phyloP scores from a whole-genome alignment of 2,888 invertebrate genomes.

The Leptinotarsa juncta region DNA sequence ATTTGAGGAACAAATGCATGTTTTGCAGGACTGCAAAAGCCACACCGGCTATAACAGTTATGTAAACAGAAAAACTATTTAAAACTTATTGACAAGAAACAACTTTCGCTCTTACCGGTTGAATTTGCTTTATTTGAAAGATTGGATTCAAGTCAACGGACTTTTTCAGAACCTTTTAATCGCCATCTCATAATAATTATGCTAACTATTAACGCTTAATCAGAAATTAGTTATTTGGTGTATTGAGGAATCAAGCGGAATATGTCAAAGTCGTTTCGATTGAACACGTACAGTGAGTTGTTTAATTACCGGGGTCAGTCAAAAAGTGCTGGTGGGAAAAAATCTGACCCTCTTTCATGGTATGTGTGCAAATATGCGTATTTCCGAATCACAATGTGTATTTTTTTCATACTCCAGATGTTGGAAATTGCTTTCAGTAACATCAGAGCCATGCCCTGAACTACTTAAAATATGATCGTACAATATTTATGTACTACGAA shows the following conservation, averaged over 20 bases:
- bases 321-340: no score
- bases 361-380: no score
- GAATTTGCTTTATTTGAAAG: conserved; percentile 18
- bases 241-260: background rate
- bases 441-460: no score
- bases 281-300: background rate
- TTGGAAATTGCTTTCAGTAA: no score
- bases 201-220: background rate
- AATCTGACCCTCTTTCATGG: no score
- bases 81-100: conserved; percentile 27
- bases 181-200: background rate
- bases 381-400: no score
- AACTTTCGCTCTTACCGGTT: conserved; percentile 27
- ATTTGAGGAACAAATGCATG: conserved; percentile 14
- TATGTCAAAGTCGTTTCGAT: background rate
- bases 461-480: no score
- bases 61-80: conserved; percentile 27
- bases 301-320: background rate
- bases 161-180: background rate
- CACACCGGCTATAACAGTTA: conserved; percentile 17
- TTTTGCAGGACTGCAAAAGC: conserved; percentile 27
- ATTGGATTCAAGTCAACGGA: background rate
- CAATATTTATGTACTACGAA: no score
- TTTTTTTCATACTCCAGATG: no score
- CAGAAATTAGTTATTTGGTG: background rate